Percentiles rank a stretch among this genome's conserved stretches.
Conservation (phyloP, 2,797 vertebrate genomes). For the Enteromius treurensis region DNA sequence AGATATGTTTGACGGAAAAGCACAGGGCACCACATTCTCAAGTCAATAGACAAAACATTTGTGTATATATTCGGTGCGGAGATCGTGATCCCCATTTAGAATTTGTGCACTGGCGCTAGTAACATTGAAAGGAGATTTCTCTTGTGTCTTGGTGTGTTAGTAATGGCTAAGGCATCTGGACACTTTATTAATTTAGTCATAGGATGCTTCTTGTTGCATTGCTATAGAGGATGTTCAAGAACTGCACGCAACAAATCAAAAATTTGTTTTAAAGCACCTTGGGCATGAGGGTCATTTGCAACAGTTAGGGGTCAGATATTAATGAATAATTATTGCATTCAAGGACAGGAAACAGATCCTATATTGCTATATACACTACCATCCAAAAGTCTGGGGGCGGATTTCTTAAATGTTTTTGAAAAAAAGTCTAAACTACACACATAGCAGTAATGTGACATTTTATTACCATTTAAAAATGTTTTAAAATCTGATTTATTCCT, state of each 20-base stretch:
- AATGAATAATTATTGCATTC: background rate
- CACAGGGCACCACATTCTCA: background rate
- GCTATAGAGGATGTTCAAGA: constrained; percentile 7
- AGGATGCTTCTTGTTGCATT: constrained; percentile 35
- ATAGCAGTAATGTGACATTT: background rate
- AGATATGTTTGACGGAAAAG: constrained; percentile 32
- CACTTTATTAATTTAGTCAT: background rate
- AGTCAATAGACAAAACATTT: constrained; percentile 13
- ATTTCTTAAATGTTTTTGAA: background rate
- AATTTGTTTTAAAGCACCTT: background rate
- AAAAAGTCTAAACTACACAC: background rate
- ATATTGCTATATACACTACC: background rate
- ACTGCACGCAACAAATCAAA: background rate
- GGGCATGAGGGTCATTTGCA: background rate
- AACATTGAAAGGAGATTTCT: background rate
- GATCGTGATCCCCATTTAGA: background rate
- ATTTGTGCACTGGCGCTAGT: background rate
- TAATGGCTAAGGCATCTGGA: background rate
- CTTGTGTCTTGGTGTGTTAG: background rate
- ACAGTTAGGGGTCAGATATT: background rate
- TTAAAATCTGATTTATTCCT: background rate
- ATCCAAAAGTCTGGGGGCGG: background rate
- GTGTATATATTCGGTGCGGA: background rate
- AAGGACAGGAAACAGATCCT: background rate
- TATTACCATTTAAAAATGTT: background rate